Evolutionary conservation across 2,113 vertebrate species (phyloP).

Genomic region (Mustelus asterias): DNA sequence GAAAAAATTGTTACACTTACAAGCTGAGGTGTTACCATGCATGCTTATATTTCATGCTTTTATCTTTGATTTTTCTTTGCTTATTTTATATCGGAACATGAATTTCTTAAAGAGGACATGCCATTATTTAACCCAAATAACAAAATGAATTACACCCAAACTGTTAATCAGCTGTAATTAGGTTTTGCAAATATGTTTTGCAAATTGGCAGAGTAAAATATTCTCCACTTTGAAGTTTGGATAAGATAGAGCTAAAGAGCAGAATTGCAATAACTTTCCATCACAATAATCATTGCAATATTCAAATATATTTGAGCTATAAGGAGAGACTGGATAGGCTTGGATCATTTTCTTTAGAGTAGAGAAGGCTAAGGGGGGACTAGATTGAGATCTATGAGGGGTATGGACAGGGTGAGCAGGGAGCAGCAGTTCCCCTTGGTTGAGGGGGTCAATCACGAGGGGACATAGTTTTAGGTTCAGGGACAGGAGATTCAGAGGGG

Average conservation of each 20-base stretch:
- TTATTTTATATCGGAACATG: neutral
- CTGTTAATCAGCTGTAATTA: neutral
- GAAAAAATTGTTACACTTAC: conserved; percentile 36
- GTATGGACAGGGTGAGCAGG: too few species aligned
- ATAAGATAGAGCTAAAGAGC: neutral
- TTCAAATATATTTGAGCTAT: neutral
- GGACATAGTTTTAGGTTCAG: too few species aligned
- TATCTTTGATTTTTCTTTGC: neutral
- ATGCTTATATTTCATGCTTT: conserved; percentile 24
- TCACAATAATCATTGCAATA: neutral
- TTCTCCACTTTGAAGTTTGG: neutral
- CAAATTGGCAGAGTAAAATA: neutral
- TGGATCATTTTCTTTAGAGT: too few species aligned
- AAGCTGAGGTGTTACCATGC: conserved; percentile 6
- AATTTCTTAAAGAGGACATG: neutral
- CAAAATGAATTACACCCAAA: neutral
- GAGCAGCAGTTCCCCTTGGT: too few species aligned
- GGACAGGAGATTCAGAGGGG: too few species aligned
- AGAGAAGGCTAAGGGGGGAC: too few species aligned
- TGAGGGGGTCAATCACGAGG: too few species aligned
- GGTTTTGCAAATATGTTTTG: too few species aligned
- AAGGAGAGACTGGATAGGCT: too few species aligned
- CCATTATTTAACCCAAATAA: neutral
- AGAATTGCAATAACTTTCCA: neutral
- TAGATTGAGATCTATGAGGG: too few species aligned